Percentiles rank a stretch among this genome's conserved stretches.
These are phyloP conservation scores for Pristionchus fissidentatus DNA, from an alignment of 2,888 invertebrate species.

Conservation along the genomic window DNA sequence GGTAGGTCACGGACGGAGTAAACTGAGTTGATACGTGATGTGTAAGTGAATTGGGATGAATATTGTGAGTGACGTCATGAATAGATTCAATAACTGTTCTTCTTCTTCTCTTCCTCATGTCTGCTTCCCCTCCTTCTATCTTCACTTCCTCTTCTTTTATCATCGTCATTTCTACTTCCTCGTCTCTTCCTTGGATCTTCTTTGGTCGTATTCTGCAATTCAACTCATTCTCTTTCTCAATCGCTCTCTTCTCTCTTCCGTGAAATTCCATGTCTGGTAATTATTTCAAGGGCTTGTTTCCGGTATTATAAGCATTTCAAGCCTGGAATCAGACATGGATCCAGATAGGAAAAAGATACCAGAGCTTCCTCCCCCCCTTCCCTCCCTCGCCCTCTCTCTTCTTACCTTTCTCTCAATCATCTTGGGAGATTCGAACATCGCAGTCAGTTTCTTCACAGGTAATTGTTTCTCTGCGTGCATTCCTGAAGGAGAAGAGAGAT, in stretches of 20 bases:
- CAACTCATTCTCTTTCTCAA: neutral
- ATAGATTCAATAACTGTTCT: neutral
- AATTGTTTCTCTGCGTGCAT: constrained; percentile 75
- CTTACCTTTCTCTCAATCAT: constrained; percentile 44
- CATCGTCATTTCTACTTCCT: constrained; percentile 5
- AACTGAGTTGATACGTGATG: constrained; percentile 43
- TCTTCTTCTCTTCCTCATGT: constrained; percentile 1
- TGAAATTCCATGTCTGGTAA: too few relatives aligned
- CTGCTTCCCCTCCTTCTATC: neutral
- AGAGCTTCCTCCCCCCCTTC: neutral
- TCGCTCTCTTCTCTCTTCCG: too few relatives aligned
- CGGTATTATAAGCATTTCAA: neutral
- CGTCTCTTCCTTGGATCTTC: constrained; percentile 12
- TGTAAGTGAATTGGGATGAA: constrained; percentile 21
- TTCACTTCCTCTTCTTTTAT: neutral
- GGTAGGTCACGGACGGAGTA: constrained; percentile 41
- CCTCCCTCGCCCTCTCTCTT: neutral
- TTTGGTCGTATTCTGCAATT: neutral
- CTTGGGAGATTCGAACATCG: constrained; percentile 67
- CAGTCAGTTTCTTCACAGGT: constrained; percentile 70
- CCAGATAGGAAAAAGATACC: too few relatives aligned
- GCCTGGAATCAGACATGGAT: neutral
- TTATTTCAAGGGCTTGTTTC: too few relatives aligned
- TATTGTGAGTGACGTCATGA: constrained; percentile 26
- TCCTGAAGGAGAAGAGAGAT: constrained; percentile 56